Percentiles rank a stretch among this genome's conserved stretches.
These are phyloP conservation scores for Pseudachorutes palmiensis DNA, from an alignment of 1,140 invertebrate genomes.

Conservation along the genomic window DNA sequence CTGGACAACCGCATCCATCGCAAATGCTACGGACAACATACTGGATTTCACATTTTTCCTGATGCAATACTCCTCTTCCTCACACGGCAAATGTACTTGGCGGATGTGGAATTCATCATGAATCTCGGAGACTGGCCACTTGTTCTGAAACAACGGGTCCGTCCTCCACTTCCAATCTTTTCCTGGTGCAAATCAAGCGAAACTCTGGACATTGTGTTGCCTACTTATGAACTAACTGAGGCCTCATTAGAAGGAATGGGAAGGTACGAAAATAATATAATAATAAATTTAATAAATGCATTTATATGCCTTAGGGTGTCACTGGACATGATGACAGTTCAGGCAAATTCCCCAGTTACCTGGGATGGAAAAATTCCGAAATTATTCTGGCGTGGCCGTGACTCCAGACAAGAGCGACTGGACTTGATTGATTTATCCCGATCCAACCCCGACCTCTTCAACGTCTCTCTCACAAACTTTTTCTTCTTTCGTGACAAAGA, in stretches of 20 bases:
- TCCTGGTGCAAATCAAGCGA: slow-evolving; percentile 83
- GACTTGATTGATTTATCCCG: slow-evolving; percentile 70
- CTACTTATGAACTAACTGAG: slow-evolving; percentile 91
- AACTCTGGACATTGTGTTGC: slow-evolving; percentile 80
- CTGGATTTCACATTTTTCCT: slow-evolving; percentile 94
- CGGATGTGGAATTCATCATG: slow-evolving; percentile 81
- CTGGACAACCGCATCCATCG: slow-evolving; percentile 76
- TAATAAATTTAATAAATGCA: neutral
- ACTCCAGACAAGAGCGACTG: slow-evolving; percentile 73
- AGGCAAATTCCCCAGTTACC: slow-evolving; percentile 59
- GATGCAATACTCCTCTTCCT: slow-evolving; percentile 80
- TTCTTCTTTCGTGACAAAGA: slow-evolving; percentile 88
- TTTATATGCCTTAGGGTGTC: slow-evolving; percentile 56
- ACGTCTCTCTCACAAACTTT: slow-evolving; percentile 90
- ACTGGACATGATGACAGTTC: slow-evolving; percentile 80
- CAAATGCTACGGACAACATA: slow-evolving; percentile 84
- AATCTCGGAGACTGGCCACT: slow-evolving; percentile 96
- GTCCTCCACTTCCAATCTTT: slow-evolving; percentile 68
- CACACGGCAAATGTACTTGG: slow-evolving; percentile 68
- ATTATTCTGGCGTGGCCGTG: slow-evolving; percentile 85
- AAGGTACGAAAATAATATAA: slow-evolving; percentile 21
- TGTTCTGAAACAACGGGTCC: slow-evolving; percentile 47
- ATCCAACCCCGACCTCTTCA: slow-evolving; percentile 69
- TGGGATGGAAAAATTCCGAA: slow-evolving; percentile 70
- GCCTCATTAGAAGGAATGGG: slow-evolving; percentile 67